Base-by-base conservation (phyloP, 2,797 vertebrate species). In the Acanthornis magna region DNA sequence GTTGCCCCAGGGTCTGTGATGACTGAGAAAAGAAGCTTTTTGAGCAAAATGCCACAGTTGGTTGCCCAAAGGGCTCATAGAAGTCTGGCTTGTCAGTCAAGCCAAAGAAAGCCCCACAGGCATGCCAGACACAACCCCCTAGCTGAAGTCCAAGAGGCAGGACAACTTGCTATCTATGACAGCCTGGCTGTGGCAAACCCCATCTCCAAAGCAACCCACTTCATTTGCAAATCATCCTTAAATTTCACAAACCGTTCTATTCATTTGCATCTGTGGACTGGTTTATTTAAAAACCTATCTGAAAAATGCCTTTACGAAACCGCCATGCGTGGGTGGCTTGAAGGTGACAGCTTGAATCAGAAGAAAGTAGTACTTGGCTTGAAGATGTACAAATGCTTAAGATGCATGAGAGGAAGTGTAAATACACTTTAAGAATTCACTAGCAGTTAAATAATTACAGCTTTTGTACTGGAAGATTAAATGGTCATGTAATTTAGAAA, bases 391-490 rank as follows among this genome's bases (percentile, higher is more conserved):
- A 0, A 86, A 80, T 5, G 5, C 45, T 88, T 84, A 84, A 11
- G 9, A 94, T 88, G 57, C 61, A 51, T 51, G 25, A 81, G 4
- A 65, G 26, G 66, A 81, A 71, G 36, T 51, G 62, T 68, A 90
- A 88, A 94, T 70, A 93, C 36, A 67, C 48, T 91, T 88, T 50
- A 55, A 73, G 75, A 92, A 88, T 82, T 91, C 74, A 70, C 58
- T 45, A 86, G 63, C 22, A 82, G 80, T 79, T 88, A 90, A 91
- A 94, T 88, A 92, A 86, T 81, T 87, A 90, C 60, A 95, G 91
- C 43, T 91, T 95, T 91, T 84, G 22, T 57, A 77, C 29, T 70
- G 40, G 82, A 91, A 76, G 60, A 94, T 57, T 3, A 93, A 88
- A 72, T 43, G 1, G 2, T 55, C 5, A 7, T 10, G 26, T 81